phyloP scores from a whole-genome alignment of 2,797 vertebrate genomes.

The Tenualosa thibaudeaui region DNA sequence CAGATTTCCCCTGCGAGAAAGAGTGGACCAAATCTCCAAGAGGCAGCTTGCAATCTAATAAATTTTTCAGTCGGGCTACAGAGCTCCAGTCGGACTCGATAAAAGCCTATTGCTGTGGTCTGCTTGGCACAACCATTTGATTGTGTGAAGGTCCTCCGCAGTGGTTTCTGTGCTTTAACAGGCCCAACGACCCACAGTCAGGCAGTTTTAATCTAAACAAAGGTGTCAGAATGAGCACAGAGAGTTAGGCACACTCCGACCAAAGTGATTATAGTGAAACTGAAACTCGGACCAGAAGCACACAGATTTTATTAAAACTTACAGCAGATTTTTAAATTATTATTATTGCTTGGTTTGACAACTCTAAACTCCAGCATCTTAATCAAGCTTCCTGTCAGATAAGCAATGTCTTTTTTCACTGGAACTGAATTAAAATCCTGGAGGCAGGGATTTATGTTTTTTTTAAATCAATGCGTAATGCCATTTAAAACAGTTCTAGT shows the following conservation, averaged over 20 bases:
- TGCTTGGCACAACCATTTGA: conserved; percentile 47
- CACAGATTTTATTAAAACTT: too few relatives aligned
- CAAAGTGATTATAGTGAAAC: background rate
- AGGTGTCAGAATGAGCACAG: conserved; percentile 6
- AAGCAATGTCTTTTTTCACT: background rate
- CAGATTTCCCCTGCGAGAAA: conserved; percentile 52
- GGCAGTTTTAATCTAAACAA: conserved; percentile 11
- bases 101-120: conserved; percentile 46
- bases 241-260: background rate
- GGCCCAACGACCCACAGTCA: background rate
- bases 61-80: conserved; percentile 56
- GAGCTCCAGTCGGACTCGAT: conserved; percentile 52
- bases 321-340: too few relatives aligned
- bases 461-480: background rate
- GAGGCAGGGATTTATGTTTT: background rate
- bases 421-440: background rate
- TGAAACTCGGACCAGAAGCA: too few relatives aligned
- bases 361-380: too few relatives aligned
- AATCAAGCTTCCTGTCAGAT: too few relatives aligned
- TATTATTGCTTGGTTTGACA: too few relatives aligned
- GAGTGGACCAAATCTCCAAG: conserved; percentile 50
- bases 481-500: background rate
- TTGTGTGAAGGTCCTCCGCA: background rate
- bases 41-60: conserved; percentile 56
- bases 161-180: conserved; percentile 6